These are phyloP conservation scores for Cinclus cinclus DNA, from an alignment of 2,113 vertebrate genomes.

Conservation along the genomic window DNA sequence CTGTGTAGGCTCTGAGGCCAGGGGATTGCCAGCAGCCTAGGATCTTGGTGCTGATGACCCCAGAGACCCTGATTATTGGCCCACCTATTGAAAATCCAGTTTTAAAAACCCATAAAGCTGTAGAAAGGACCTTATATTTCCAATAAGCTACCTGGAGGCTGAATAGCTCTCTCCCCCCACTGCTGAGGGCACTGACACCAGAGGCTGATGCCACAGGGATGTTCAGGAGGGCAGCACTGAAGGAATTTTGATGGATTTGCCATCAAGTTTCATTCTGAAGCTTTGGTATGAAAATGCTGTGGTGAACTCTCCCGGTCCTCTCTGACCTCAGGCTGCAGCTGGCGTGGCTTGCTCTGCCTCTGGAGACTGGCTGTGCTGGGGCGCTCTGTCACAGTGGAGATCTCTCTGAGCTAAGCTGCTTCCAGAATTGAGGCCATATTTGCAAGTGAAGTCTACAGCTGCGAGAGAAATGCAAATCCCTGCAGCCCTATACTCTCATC, in stretches of 20 bases:
- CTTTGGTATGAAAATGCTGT: background rate
- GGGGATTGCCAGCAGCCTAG: background rate
- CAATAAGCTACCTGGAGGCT: background rate
- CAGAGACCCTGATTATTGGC: background rate
- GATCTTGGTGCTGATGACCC: background rate
- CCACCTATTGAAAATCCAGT: background rate
- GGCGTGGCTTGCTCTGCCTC: background rate
- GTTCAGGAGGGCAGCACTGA: background rate
- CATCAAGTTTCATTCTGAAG: background rate
- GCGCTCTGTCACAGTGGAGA: background rate
- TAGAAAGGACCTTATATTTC: background rate
- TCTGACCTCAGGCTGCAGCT: background rate
- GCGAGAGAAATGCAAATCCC: conserved; percentile 47
- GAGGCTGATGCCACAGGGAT: background rate
- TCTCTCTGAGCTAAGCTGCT: background rate
- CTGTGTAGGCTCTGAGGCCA: background rate
- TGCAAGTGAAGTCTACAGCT: conserved; percentile 20
- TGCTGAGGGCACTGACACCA: background rate
- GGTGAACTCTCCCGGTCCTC: background rate
- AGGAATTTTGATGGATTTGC: background rate
- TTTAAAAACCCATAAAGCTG: background rate
- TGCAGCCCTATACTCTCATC: background rate
- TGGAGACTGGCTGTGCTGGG: background rate
- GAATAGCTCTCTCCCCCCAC: background rate
- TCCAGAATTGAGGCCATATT: conserved; percentile 2